phyloP scores from a whole-genome alignment of 2,797 vertebrate species.

The Salmo trutta region DNA sequence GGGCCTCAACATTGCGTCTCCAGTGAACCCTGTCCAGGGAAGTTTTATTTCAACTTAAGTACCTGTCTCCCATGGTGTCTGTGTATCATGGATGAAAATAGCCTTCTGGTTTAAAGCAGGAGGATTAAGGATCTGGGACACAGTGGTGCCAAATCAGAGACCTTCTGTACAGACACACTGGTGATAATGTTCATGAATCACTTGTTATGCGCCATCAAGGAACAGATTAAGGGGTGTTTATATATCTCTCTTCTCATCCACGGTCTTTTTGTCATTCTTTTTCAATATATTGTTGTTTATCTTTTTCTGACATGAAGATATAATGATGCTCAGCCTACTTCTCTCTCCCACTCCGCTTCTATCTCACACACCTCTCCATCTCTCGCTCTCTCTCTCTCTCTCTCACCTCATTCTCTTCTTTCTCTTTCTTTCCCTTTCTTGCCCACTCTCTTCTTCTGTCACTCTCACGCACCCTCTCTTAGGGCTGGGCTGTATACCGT shows the following conservation, averaged over 20 bases:
- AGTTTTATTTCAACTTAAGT: neutral
- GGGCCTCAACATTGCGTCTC: neutral
- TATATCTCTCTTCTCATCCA: constrained; percentile 3
- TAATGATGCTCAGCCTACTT: neutral
- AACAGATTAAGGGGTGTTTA: constrained; percentile 5
- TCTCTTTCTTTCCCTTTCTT: neutral
- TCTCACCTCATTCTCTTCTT: neutral
- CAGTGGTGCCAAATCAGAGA: neutral
- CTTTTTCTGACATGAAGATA: neutral
- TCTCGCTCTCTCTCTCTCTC: neutral
- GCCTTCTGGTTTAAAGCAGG: constrained; percentile 12
- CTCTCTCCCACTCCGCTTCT: neutral
- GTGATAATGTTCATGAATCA: constrained; percentile 5
- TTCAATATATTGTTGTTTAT: neutral
- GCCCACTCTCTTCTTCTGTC: neutral
- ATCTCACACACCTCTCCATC: neutral
- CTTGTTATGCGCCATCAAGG: constrained; percentile 24
- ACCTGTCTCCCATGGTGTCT: neutral
- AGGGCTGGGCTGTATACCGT: too few species aligned
- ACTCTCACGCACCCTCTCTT: too few species aligned
- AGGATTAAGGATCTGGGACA: constrained; percentile 8
- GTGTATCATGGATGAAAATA: neutral
- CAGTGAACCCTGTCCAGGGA: neutral
- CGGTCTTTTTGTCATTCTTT: neutral
- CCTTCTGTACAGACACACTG: neutral